These are phyloP conservation scores for Lamellibrachia satsuma DNA, from an alignment of 2,888 invertebrate species.

Conservation along the genomic window DNA sequence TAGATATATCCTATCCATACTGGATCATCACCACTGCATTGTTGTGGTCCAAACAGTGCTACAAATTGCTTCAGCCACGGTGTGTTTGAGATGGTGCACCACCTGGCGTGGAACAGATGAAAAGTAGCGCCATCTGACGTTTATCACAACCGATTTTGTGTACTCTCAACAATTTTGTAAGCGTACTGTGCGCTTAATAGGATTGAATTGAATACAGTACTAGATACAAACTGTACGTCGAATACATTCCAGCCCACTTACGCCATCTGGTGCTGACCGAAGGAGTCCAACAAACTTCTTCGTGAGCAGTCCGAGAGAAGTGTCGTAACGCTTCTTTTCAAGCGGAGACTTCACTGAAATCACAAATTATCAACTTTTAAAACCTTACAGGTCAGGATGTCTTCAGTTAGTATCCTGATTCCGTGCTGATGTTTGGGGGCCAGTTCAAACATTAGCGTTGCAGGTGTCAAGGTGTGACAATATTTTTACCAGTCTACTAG, in stretches of 20 bases:
- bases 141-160: too few relatives aligned
- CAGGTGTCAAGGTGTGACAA: too few relatives aligned
- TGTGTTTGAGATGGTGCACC: too few relatives aligned
- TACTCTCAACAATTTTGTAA: too few relatives aligned
- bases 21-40: too few relatives aligned
- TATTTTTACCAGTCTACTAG: too few relatives aligned
- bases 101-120: too few relatives aligned
- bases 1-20: too few relatives aligned
- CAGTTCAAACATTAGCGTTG: too few relatives aligned
- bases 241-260: slow-evolving; percentile 46
- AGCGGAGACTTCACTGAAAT: slow-evolving; percentile 53
- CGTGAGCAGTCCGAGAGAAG: slow-evolving; percentile 92
- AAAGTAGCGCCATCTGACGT: too few relatives aligned
- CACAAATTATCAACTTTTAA: neutral
- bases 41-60: neutral
- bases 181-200: too few relatives aligned
- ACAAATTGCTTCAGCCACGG: neutral
- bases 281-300: slow-evolving; percentile 93
- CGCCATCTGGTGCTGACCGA: slow-evolving; percentile 85
- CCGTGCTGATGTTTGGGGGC: neutral
- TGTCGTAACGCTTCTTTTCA: slow-evolving; percentile 82
- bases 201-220: too few relatives aligned
- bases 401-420: neutral
- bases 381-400: neutral
- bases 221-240: neutral